Base-by-base conservation (phyloP, 2,797 vertebrate species). In the Cynodonichthys magdalenae region DNA sequence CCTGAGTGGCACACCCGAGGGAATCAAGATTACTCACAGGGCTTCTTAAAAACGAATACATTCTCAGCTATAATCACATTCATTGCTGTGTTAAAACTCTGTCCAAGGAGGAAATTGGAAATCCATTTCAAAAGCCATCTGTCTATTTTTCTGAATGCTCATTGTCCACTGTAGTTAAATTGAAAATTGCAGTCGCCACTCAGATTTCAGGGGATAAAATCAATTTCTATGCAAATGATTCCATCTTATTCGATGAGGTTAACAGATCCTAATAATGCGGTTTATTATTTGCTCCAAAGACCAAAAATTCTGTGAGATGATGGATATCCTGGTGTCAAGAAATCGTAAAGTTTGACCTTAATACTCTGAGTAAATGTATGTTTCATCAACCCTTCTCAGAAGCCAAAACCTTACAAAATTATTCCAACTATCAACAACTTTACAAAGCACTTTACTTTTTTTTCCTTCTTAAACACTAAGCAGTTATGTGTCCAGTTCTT, bases 171-270 rank as follows among this genome's bases (percentile, higher is more conserved):
- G 72, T 84, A 69, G 82, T 89, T 87, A 87, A 82, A 89, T 85
- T 85, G 79, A 88, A 90, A 91, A 89, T 85, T 76, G 75, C 70
- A 72, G 73, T 77, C 80, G 81, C 87, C 82, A 65, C 74, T 90
- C 82, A 84, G 64, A 88, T 89, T 88, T 78, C 74, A 79, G 71
- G 69, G 82, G 85, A 90, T 89, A 75, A 80, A 93, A 92, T 94
- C 89, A 87, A 93, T 94, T 91, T 93, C 91, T 93, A 93, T 94
- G 93, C 90, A 92, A 93, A 93, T 94, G 68, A 89, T 86, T 78
- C 72, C 80, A 80, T 90, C 79, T 85, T 78, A 80, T 87, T 82
- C 66, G 52, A 75, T 75, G 80, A 89, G 86, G 87, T 89, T 89
- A 91, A 90, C 82, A 79, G 77, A 89, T 92, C 80, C 71, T 62